Evolutionary conservation across 2,113 vertebrate genomes (phyloP).

Genomic region (Struthio camelus): DNA sequence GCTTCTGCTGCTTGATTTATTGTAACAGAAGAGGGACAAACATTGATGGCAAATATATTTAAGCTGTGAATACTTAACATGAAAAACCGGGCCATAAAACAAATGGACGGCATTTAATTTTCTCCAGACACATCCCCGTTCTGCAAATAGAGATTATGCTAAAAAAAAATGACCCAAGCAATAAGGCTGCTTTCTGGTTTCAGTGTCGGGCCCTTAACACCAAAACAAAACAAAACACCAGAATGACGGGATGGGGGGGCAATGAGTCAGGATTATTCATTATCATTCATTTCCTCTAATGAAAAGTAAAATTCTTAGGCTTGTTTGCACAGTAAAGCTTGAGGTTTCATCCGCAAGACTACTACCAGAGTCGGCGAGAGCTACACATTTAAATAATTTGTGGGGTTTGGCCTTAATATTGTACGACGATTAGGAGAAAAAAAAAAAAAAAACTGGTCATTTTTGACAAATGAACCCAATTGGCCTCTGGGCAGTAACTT

Average conservation of each 20-base stretch:
- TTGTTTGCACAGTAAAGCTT: neutral
- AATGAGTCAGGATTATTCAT: neutral
- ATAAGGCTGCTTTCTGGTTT: neutral
- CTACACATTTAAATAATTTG: neutral
- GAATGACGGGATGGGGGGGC: accelerated
- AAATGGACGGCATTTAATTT: neutral
- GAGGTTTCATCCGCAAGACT: accelerated
- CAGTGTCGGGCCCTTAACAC: neutral
- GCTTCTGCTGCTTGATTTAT: neutral
- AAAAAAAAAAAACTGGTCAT: neutral
- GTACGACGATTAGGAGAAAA: too few species aligned
- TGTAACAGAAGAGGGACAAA: neutral
- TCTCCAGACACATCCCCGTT: conserved; percentile 14
- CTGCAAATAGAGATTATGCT: neutral
- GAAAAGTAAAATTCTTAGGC: neutral
- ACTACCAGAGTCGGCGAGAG: neutral
- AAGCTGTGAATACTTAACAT: neutral
- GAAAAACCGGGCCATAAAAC: conserved; percentile 14
- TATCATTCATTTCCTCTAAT: neutral
- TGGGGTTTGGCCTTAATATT: neutral
- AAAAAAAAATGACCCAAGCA: neutral
- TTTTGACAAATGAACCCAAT: neutral
- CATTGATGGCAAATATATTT: neutral
- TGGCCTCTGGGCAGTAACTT: neutral
- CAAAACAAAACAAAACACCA: neutral